Evolutionary conservation across 1,140 invertebrate species (phyloP).

Genomic region (Sycophaga agraensis): DNA sequence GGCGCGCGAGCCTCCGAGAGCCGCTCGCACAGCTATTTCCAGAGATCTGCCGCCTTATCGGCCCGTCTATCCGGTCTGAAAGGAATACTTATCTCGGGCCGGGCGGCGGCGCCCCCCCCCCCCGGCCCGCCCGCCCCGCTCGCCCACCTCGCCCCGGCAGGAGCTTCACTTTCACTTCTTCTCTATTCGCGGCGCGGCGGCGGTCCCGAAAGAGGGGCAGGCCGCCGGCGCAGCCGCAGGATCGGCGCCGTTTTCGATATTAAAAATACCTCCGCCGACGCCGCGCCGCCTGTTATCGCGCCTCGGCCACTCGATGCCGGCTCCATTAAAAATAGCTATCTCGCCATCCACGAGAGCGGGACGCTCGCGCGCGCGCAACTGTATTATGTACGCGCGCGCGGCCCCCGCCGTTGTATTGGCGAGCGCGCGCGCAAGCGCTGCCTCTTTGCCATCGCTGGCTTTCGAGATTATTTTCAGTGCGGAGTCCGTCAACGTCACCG

Average conservation of each 20-base stretch:
- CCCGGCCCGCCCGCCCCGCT: not conserved
- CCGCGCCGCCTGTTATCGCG: conserved; percentile 37
- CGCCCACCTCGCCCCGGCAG: not conserved
- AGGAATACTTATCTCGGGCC: conserved; percentile 24
- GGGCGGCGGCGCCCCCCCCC: too few species aligned
- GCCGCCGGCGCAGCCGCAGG: not conserved
- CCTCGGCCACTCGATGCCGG: conserved; percentile 45
- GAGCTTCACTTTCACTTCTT: too few species aligned
- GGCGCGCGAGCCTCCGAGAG: too few species aligned
- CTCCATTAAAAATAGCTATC: conserved; percentile 55
- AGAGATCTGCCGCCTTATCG: conserved; percentile 19
- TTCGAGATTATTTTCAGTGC: not conserved
- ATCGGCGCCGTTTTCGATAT: conserved; percentile 43
- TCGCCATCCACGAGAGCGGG: conserved; percentile 33
- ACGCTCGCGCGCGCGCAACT: conserved; percentile 14
- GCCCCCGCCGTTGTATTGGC: too few species aligned
- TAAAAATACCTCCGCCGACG: conserved; percentile 46
- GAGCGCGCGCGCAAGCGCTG: too few species aligned
- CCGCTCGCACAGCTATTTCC: too few species aligned
- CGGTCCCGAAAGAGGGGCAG: too few species aligned
- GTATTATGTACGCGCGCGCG: not conserved
- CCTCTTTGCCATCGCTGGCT: too few species aligned
- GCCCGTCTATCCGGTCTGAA: conserved; percentile 18
- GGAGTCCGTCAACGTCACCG: not conserved
- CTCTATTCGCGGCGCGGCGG: too few species aligned